A percentile compares a stretch with the other conserved stretches of the same genome.
phyloP scores from a whole-genome alignment of 2,888 invertebrate species.

The Drosophila dives region DNA sequence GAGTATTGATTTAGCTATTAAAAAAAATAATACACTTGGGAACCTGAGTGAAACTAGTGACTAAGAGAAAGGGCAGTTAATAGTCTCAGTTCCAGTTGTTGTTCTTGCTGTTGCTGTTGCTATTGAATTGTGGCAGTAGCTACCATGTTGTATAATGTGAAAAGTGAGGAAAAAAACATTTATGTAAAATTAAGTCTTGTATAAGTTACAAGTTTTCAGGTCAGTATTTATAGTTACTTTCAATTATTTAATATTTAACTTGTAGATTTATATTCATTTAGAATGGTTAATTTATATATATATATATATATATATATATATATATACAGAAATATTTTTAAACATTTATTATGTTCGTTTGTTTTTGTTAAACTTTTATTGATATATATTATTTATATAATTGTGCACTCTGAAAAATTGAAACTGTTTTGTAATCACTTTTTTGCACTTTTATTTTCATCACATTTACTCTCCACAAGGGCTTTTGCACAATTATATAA shows the following conservation, averaged over 20 bases:
- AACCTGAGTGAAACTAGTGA: slow-evolving; percentile 31
- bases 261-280: background rate
- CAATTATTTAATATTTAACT: background rate
- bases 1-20: slow-evolving; percentile 73
- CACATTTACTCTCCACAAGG: slow-evolving; percentile 50
- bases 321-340: background rate
- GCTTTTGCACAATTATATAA: slow-evolving; percentile 61
- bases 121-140: background rate
- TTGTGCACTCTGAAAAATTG: background rate
- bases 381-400: background rate
- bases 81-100: slow-evolving; percentile 6
- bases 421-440: slow-evolving; percentile 68
- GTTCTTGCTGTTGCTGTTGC: slow-evolving; percentile 5
- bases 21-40: slow-evolving; percentile 40
- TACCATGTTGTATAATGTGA: slow-evolving; percentile 38
- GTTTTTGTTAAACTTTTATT: background rate
- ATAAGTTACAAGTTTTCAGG: background rate
- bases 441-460: slow-evolving; percentile 49
- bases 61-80: slow-evolving; percentile 27
- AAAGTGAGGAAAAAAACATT: background rate
- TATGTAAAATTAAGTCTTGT: background rate
- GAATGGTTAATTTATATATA: background rate
- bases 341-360: background rate
- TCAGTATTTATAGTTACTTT: background rate
- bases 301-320: background rate